Evolutionary conservation across 2,888 invertebrate genomes (phyloP).

Genomic region (Brachyopa scutellaris): DNA sequence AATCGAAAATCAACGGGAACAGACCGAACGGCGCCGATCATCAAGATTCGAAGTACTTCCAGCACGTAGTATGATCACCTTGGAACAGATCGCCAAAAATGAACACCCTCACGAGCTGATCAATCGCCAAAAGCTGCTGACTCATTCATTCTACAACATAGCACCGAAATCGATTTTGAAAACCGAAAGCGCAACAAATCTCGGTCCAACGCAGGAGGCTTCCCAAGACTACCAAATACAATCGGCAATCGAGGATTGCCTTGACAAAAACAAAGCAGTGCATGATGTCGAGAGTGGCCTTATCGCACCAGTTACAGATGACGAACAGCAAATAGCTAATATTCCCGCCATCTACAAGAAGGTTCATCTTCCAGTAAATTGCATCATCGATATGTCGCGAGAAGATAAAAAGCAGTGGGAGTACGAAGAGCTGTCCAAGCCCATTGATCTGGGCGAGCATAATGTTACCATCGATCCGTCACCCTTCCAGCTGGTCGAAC

Average conservation of each 20-base stretch:
- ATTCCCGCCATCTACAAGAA: constrained; percentile 90
- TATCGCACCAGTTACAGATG: constrained; percentile 79
- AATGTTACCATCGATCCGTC: constrained; percentile 94
- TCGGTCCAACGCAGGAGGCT: constrained; percentile 88
- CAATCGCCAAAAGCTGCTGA: constrained; percentile 77
- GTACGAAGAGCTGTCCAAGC: constrained; percentile 91
- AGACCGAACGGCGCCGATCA: constrained; percentile 84
- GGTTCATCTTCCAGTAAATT: constrained; percentile 93
- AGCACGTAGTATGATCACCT: constrained; percentile 89
- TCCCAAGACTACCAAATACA: constrained; percentile 91
- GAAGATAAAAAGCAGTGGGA: constrained; percentile 98
- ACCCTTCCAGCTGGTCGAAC: constrained; percentile 97
- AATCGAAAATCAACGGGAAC: constrained; percentile 83
- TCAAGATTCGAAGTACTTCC: constrained; percentile 89
- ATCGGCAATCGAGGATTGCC: constrained; percentile 94
- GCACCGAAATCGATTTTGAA: constrained; percentile 95
- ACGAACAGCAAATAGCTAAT: constrained; percentile 80
- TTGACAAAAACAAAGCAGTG: too few species aligned
- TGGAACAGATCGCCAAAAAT: constrained; percentile 81
- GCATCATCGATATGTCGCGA: constrained; percentile 95
- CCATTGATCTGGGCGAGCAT: constrained; percentile 87
- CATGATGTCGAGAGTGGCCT: constrained; percentile 89
- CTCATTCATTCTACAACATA: constrained; percentile 81
- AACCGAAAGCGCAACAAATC: constrained; percentile 93
- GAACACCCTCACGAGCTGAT: too few species aligned